A percentile compares a stretch with the other conserved stretches of the same genome.
These are phyloP conservation scores for Lampris megalopsis DNA, from an alignment of 2,113 vertebrate genomes.

Conservation along the genomic window DNA sequence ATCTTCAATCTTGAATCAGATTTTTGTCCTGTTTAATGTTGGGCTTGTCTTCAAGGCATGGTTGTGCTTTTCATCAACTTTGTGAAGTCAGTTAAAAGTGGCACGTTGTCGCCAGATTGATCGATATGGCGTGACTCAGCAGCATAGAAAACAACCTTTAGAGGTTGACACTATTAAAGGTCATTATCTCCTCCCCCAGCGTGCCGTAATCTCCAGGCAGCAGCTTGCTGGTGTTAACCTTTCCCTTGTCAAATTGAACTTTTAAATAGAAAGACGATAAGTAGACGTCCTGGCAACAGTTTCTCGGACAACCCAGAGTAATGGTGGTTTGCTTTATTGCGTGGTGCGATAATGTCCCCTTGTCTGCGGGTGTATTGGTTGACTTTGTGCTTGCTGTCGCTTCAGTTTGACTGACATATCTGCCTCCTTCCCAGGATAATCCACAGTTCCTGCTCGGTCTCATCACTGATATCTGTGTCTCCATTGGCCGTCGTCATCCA, in stretches of 20 bases:
- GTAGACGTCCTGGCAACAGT: conserved; percentile 14
- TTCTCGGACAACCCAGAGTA: background rate
- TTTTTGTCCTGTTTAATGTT: no score
- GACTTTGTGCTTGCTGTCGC: background rate
- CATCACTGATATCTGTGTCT: background rate
- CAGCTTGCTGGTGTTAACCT: conserved; percentile 20
- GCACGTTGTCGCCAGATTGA: background rate
- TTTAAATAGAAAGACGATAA: conserved; percentile 5
- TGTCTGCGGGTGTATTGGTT: background rate
- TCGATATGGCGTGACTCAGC: background rate
- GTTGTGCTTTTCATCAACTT: background rate
- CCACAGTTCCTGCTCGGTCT: background rate
- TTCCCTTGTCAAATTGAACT: conserved; percentile 20
- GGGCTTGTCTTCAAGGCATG: no score
- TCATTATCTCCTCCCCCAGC: conserved; percentile 47
- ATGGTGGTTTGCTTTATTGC: conserved; percentile 1
- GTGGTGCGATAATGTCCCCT: background rate
- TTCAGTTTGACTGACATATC: background rate
- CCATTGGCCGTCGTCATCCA: background rate
- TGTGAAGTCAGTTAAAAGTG: no score
- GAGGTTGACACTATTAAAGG: conserved; percentile 30
- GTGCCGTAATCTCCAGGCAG: conserved; percentile 31
- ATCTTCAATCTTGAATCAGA: no score
- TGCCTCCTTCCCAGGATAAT: no score
- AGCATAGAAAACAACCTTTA: conserved; percentile 11